Evolutionary conservation across 2,888 invertebrate genomes (phyloP).

Genomic region (Napeogenes sylphis): DNA sequence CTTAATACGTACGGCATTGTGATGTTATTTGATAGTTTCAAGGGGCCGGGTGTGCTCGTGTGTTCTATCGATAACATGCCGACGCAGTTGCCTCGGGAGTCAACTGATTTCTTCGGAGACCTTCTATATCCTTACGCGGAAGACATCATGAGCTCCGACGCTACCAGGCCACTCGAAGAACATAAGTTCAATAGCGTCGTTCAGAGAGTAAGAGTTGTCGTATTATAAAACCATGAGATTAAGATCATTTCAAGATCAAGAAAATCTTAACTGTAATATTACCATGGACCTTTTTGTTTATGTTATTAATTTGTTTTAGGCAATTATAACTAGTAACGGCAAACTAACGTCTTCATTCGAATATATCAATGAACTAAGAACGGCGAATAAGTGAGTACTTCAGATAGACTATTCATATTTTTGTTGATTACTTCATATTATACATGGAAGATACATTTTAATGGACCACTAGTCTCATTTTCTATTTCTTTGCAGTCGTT

Average conservation of each 20-base stretch:
- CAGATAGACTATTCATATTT: no score
- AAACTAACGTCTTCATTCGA: slow-evolving; percentile 93
- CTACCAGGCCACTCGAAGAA: slow-evolving; percentile 85
- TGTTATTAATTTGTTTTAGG: slow-evolving; percentile 70
- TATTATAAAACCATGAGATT: no score
- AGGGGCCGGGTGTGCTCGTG: slow-evolving; percentile 98
- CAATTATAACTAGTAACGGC: slow-evolving; percentile 98
- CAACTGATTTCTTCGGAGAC: slow-evolving; percentile 98
- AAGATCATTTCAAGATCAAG: neutral
- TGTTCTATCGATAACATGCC: slow-evolving; percentile 99
- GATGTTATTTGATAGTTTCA: slow-evolving; percentile 80
- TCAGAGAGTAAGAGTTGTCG: slow-evolving; percentile 74
- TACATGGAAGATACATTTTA: no score
- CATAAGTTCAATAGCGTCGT: slow-evolving; percentile 86
- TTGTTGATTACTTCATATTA: no score
- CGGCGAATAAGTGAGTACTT: slow-evolving; percentile 76
- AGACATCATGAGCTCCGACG: slow-evolving; percentile 92
- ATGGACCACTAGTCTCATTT: no score
- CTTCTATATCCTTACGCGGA: slow-evolving; percentile 91
- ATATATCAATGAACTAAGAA: slow-evolving; percentile 94
- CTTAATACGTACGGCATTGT: neutral
- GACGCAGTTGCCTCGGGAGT: slow-evolving; percentile 97
- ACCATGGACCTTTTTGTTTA: neutral
- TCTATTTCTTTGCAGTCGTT: slow-evolving; percentile 66
- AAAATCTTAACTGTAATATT: neutral